Base-by-base conservation (phyloP, 2,888 invertebrate species). In the Sabellastarte sp. region DNA sequence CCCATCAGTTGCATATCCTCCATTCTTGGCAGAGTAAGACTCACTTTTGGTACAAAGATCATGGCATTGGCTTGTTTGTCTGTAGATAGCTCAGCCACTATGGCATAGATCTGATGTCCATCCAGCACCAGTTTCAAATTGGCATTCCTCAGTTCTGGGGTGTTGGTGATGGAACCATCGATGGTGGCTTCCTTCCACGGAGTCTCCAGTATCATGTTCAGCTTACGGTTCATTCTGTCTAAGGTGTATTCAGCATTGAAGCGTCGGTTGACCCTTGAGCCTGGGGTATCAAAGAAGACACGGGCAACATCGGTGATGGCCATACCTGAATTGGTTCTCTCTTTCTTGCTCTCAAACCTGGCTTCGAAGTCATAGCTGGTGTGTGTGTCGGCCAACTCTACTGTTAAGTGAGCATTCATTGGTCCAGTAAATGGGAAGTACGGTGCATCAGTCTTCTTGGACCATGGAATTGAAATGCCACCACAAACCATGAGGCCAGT, bases 401-500 rank as follows among this genome's bases (percentile, higher is more conserved):
- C 59, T 57, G 24, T 51, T 20, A 30, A 62, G 61, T 89, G 89
- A 77, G 89, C 88, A 15, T 10, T 41, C 41, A 41, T 41, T n/a
- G n/a, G n/a, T n/a, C n/a, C n/a, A n/a, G n/a, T n/a, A n/a, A n/a
- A n/a, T 86, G 89, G 85, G 20, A 41, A 41, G 20, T 20, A 20
- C 20, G 41, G 41, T 41, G 20, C 41, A 41, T 10, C 10, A 15
- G 41, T 15, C 20, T 41, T 41, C 20, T 5, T 53, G 20, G 20
- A 24, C 24, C 5, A 5, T 5, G 53, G 74, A 59, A 78, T 74
- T 30, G 76, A 72, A 76, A 92, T 90, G 61, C 91, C 89, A 0
- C 89, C 88, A 79, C 95, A 95, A 55, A 95, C 85, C 86, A 93
- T 92, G 60, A 95, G 87, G 0, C 95, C 95, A 26, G 93, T 87